Conservation (phyloP, 2,797 vertebrate species). For the Myotis vivesi region DNA sequence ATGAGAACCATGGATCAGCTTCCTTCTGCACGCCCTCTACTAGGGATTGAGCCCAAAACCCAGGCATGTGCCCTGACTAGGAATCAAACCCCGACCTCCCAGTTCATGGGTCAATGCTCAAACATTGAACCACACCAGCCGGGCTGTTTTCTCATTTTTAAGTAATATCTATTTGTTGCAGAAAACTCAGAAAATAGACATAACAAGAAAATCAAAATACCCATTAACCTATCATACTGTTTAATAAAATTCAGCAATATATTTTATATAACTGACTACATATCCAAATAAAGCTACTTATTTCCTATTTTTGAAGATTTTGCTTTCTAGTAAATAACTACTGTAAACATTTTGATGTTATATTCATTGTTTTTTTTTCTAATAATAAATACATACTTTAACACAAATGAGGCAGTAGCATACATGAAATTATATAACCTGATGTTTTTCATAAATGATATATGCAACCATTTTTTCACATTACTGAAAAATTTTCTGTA, state of each 20-base stretch:
- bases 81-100: no score
- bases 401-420: not conserved
- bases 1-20: no score
- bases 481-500: not conserved
- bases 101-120: no score
- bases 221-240: not conserved
- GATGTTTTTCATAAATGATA: not conserved
- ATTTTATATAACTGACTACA: not conserved
- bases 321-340: not conserved
- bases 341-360: not conserved
- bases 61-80: no score
- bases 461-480: not conserved
- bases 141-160: slow-evolving; percentile 16
- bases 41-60: no score
- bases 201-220: slow-evolving; percentile 35
- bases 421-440: not conserved
- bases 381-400: slow-evolving; percentile 26
- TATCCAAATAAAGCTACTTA: not conserved
- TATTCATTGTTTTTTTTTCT: slow-evolving; percentile 12
- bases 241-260: slow-evolving; percentile 23
- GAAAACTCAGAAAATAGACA: not conserved
- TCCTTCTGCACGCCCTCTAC: no score
- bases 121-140: no score
- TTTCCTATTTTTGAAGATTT: slow-evolving; percentile 14
- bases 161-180: not conserved